Percentiles rank a stretch among this genome's conserved stretches.
phyloP scores from a whole-genome alignment of 2,888 invertebrate species.

The Pandemis cinnamomeana region DNA sequence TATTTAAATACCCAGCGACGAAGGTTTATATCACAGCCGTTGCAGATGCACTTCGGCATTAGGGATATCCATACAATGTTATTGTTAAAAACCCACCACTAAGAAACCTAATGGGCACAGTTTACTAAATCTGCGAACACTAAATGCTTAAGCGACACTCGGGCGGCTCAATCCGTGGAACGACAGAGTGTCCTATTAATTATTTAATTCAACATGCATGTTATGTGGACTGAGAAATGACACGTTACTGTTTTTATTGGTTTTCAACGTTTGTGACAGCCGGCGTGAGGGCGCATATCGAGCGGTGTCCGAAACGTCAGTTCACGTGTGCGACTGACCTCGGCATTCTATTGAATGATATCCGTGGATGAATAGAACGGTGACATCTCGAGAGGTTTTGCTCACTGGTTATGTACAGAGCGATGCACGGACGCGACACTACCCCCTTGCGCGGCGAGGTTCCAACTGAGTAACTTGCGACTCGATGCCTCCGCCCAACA shows the following conservation, averaged over 20 bases:
- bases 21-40: constrained; percentile 77
- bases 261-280: constrained; percentile 63
- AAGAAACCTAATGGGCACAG: constrained; percentile 49
- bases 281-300: constrained; percentile 50
- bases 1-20: constrained; percentile 73
- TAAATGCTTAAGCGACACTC: constrained; percentile 52
- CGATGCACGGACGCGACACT: constrained; percentile 70
- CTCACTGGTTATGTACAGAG: constrained; percentile 71
- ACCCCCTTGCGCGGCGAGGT: constrained; percentile 76
- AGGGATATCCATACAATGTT: constrained; percentile 70
- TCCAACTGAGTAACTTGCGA: constrained; percentile 82
- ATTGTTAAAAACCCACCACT: constrained; percentile 58
- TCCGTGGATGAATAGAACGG: constrained; percentile 62
- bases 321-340: constrained; percentile 51
- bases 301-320: constrained; percentile 43
- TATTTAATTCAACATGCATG: constrained; percentile 48
- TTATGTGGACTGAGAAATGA: constrained; percentile 55
- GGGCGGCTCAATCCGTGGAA: constrained; percentile 51
- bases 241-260: constrained; percentile 69
- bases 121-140: constrained; percentile 51
- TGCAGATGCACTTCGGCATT: constrained; percentile 76
- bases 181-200: constrained; percentile 48
- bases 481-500: constrained; percentile 83
- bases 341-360: constrained; percentile 59
- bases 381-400: constrained; percentile 76